These are phyloP conservation scores for Caenorhabditis sinica DNA, from an alignment of 2,888 invertebrate species.

Conservation along the genomic window DNA sequence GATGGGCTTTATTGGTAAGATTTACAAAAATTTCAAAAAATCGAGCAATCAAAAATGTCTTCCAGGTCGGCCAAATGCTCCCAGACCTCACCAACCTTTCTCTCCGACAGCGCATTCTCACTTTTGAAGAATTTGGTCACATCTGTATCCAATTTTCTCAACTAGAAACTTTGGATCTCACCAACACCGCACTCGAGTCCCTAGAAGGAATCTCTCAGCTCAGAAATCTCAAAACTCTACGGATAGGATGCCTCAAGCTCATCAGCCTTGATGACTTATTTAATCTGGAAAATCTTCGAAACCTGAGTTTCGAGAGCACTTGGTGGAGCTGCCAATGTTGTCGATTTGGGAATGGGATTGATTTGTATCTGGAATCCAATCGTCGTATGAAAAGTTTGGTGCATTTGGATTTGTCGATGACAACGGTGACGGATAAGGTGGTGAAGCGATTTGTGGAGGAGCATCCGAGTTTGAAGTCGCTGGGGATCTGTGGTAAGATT, in stretches of 20 bases:
- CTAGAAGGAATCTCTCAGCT: background rate
- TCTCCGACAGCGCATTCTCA: background rate
- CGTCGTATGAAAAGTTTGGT: background rate
- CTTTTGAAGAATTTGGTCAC: background rate
- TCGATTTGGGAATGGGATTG: background rate
- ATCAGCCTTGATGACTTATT: background rate
- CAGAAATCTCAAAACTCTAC: background rate
- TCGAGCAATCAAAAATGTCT: background rate
- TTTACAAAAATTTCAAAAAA: too few species aligned
- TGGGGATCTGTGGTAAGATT: background rate
- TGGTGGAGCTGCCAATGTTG: background rate
- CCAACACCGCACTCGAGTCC: background rate
- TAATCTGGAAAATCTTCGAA: background rate
- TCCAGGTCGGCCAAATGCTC: background rate
- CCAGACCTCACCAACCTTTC: background rate
- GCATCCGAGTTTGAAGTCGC: background rate
- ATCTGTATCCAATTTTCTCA: background rate
- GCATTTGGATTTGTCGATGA: background rate
- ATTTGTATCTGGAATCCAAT: background rate
- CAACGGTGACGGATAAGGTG: background rate
- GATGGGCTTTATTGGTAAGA: too few species aligned
- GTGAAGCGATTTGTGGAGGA: background rate
- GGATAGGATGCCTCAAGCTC: background rate
- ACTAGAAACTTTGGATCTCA: background rate
- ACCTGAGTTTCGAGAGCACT: background rate